These are phyloP conservation scores for Frankliniella intonsa DNA, from an alignment of 2,888 invertebrate genomes.

Conservation along the genomic window DNA sequence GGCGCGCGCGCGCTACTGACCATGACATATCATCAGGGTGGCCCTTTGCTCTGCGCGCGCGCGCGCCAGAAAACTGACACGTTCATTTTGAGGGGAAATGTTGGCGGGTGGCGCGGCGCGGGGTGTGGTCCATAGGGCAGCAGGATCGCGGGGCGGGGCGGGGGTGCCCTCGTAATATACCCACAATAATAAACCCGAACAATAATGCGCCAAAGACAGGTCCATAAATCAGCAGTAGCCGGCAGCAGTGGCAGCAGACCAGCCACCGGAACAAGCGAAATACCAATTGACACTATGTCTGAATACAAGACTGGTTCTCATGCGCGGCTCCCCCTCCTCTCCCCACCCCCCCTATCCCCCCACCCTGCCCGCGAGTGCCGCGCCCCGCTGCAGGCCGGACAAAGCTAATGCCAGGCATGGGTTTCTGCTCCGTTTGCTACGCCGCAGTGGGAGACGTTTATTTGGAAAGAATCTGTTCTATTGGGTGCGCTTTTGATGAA, in stretches of 20 bases:
- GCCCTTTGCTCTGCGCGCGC: too few species aligned
- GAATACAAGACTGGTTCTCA: constrained; percentile 11
- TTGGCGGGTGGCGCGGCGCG: not conserved
- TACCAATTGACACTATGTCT: not conserved
- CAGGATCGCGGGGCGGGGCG: not conserved
- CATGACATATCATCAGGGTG: too few species aligned
- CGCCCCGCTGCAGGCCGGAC: not conserved
- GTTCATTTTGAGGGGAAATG: not conserved
- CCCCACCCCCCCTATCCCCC: not conserved
- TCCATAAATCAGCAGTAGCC: not conserved
- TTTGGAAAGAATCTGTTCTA: not conserved
- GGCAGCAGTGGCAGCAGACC: not conserved
- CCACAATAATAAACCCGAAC: not conserved
- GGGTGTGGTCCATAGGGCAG: not conserved
- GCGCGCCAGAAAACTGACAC: not conserved
- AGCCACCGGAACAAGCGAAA: constrained; percentile 18
- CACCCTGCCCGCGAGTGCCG: not conserved
- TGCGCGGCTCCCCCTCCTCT: not conserved
- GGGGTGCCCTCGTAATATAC: not conserved
- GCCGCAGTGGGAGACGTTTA: not conserved
- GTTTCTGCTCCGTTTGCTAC: constrained; percentile 7
- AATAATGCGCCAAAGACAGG: constrained; percentile 1
- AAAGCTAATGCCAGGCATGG: not conserved
- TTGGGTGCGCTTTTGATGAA: not conserved
- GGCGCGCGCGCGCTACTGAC: too few species aligned